Evolutionary conservation across 2,888 invertebrate species (phyloP).

Genomic region (Heterodera filipjevi): DNA sequence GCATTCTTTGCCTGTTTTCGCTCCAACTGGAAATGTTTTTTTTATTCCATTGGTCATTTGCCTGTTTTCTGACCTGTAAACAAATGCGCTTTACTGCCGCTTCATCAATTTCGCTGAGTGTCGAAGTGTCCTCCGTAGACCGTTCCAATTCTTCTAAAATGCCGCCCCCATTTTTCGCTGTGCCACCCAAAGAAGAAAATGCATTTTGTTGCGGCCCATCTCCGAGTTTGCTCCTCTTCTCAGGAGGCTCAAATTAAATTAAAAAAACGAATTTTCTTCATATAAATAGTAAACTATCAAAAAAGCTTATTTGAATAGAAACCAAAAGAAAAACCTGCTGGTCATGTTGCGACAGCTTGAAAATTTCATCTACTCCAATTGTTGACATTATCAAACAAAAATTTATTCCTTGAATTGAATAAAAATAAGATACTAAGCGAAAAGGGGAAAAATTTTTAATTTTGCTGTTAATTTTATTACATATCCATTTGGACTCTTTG

Average conservation of each 20-base stretch:
- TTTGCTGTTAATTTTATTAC: too few relatives aligned
- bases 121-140: conserved; percentile 43
- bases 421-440: too few relatives aligned
- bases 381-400: conserved; percentile 25
- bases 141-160: conserved; percentile 55
- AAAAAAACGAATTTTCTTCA: too few relatives aligned
- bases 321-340: neutral
- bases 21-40: conserved; percentile 70
- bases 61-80: conserved; percentile 39
- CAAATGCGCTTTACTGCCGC: conserved; percentile 53
- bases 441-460: too few relatives aligned
- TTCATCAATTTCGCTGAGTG: conserved; percentile 51
- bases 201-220: neutral
- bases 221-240: conserved; percentile 48
- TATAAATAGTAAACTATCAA: too few relatives aligned
- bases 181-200: conserved; percentile 1
- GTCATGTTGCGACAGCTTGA: conserved; percentile 16
- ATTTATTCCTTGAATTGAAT: too few relatives aligned
- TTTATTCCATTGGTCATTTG: neutral
- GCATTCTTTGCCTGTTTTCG: conserved; percentile 90
- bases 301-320: neutral
- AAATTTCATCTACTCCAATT: conserved; percentile 31
- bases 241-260: conserved; percentile 47
- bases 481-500: too few relatives aligned
- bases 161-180: conserved; percentile 41